Evolutionary conservation across 2,888 invertebrate genomes (phyloP).

Genomic region (Cryptus armator): DNA sequence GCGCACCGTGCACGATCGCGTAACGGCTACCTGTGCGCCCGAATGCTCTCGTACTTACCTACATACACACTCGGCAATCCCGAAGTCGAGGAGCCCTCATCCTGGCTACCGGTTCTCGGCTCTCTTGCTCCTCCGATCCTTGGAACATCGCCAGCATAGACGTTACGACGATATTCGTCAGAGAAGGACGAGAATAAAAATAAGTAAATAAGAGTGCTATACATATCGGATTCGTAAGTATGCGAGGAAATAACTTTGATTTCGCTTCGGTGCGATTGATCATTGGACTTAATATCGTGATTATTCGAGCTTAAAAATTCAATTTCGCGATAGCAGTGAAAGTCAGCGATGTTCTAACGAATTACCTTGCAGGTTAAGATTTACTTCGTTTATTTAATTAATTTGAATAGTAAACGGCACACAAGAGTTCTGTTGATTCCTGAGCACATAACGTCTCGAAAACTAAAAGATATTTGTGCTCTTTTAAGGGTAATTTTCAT

Average conservation of each 20-base stretch:
- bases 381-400: too few species aligned
- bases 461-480: too few species aligned
- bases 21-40: slow-evolving; percentile 67
- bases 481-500: too few species aligned
- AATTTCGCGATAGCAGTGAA: too few species aligned
- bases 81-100: slow-evolving; percentile 47
- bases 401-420: too few species aligned
- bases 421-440: too few species aligned
- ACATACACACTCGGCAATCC: slow-evolving; percentile 9
- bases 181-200: slow-evolving; percentile 23
- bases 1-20: slow-evolving; percentile 53
- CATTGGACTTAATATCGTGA: neutral
- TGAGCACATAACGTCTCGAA: too few species aligned
- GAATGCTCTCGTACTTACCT: slow-evolving; percentile 43
- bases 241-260: neutral
- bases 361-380: too few species aligned
- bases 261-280: slow-evolving; percentile 12
- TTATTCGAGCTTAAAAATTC: too few species aligned
- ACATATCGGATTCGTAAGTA: slow-evolving; percentile 31
- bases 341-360: too few species aligned
- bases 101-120: slow-evolving; percentile 47
- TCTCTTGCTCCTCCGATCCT: neutral
- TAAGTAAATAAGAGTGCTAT: slow-evolving; percentile 11
- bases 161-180: slow-evolving; percentile 56
- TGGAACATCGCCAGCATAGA: slow-evolving; percentile 30